phyloP scores from a whole-genome alignment of 2,113 vertebrate genomes.

The Podarcis raffonei region DNA sequence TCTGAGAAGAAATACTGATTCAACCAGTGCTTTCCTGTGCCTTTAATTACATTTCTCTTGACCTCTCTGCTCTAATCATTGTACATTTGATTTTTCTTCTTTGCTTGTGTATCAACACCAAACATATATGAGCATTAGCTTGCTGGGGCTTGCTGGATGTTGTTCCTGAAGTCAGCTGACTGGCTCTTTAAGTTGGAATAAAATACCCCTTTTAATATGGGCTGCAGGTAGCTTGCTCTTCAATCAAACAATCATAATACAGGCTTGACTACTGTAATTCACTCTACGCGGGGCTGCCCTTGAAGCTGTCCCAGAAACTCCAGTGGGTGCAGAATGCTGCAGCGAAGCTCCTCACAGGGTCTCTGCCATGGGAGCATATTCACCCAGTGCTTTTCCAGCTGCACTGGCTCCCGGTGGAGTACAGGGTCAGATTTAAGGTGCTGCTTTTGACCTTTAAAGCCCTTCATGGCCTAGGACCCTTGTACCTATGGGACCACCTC shows the following conservation, averaged over 20 bases:
- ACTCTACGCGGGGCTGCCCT: too few species aligned
- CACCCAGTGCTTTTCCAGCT: too few species aligned
- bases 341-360: too few species aligned
- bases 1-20: constrained; percentile 5
- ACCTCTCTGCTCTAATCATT: accelerated
- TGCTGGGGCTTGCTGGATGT: not conserved
- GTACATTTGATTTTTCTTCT: not conserved
- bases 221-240: not conserved
- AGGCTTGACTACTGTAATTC: too few species aligned
- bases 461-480: too few species aligned
- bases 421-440: too few species aligned
- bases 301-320: too few species aligned
- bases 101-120: not conserved
- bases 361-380: too few species aligned
- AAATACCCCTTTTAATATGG: not conserved
- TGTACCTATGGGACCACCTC: too few species aligned
- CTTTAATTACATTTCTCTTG: not conserved
- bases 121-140: not conserved
- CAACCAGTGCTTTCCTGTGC: not conserved
- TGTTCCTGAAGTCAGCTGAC: not conserved
- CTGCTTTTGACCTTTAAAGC: too few species aligned
- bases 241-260: not conserved
- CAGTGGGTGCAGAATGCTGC: too few species aligned
- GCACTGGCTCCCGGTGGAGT: too few species aligned
- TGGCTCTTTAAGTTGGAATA: not conserved